Evolutionary conservation across 2,113 vertebrate species (phyloP).

Genomic region (Nesogale talazaci): DNA sequence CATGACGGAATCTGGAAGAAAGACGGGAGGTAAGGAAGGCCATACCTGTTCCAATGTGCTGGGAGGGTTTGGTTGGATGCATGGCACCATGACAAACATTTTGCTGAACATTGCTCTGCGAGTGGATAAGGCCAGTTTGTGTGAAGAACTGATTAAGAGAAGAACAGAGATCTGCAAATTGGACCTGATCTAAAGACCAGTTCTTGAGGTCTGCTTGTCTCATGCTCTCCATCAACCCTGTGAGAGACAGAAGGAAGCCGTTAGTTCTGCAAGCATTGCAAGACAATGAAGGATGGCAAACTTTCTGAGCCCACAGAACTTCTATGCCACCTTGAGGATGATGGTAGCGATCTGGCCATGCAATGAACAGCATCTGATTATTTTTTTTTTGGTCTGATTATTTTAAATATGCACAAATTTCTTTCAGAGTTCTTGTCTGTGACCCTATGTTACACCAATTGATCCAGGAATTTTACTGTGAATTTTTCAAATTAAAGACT

Average conservation of each 20-base stretch:
- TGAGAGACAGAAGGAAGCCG: constrained; percentile 56
- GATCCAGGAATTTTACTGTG: constrained; percentile 7
- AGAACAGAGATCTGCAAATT: constrained; percentile 93
- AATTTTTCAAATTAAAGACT: constrained; percentile 41
- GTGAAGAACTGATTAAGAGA: constrained; percentile 93
- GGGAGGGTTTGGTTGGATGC: constrained; percentile 92
- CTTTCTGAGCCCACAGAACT: constrained; percentile 8
- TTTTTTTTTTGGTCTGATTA: not conserved
- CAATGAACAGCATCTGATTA: constrained; percentile 19
- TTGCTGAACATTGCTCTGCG: constrained; percentile 91
- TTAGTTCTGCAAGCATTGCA: constrained; percentile 17
- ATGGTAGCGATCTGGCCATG: constrained; percentile 4
- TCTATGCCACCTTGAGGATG: not conserved
- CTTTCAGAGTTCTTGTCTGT: constrained; percentile 30
- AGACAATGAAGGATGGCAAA: not conserved
- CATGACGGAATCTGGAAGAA: not conserved
- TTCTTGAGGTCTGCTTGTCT: constrained; percentile 93
- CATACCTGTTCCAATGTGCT: constrained; percentile 90
- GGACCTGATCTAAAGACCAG: constrained; percentile 91
- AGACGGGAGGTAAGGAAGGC: not conserved
- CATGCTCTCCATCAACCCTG: constrained; percentile 94
- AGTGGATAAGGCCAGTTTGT: constrained; percentile 91
- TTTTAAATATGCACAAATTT: constrained; percentile 42
- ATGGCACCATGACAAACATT: constrained; percentile 92
- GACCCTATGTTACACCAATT: not conserved